phyloP scores from a whole-genome alignment of 23 tunicate genomes.

The Oikopleura albicans region DNA sequence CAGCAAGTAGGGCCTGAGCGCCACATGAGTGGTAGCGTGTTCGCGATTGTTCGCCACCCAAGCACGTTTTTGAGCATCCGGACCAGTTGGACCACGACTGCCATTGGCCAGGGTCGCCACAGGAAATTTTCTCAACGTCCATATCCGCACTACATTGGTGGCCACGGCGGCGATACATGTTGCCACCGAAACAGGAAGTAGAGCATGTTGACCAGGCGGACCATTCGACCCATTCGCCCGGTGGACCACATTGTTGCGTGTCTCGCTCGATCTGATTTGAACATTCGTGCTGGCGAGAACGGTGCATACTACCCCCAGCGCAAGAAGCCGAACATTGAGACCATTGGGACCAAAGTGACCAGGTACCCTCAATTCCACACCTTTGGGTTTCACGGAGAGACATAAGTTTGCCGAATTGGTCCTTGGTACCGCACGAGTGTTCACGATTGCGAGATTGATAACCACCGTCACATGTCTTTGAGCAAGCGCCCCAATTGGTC shows the following conservation, averaged over 20 bases:
- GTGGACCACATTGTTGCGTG: not conserved
- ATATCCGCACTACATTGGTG: not conserved
- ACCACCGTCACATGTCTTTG: not conserved
- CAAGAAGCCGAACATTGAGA: not conserved
- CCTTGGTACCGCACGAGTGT: not conserved
- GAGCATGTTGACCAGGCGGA: not conserved
- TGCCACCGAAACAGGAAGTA: not conserved
- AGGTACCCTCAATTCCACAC: slow-evolving; percentile 23
- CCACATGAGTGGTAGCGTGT: slow-evolving; percentile 41
- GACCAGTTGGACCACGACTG: not conserved
- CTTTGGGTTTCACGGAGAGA: not conserved
- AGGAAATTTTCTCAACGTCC: not conserved
- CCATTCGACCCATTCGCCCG: not conserved
- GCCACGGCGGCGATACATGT: not conserved
- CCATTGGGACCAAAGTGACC: not conserved
- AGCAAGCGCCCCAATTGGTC: not conserved
- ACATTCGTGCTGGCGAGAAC: not conserved
- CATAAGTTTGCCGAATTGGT: not conserved
- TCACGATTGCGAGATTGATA: not conserved
- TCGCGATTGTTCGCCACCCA: slow-evolving; percentile 26
- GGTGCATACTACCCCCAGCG: not conserved
- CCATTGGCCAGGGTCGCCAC: not conserved
- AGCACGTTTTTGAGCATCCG: slow-evolving; percentile 27
- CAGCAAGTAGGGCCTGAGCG: slow-evolving; percentile 20
- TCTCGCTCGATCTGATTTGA: not conserved